phyloP scores from a whole-genome alignment of 2,888 invertebrate species.

The Patella pellucida region DNA sequence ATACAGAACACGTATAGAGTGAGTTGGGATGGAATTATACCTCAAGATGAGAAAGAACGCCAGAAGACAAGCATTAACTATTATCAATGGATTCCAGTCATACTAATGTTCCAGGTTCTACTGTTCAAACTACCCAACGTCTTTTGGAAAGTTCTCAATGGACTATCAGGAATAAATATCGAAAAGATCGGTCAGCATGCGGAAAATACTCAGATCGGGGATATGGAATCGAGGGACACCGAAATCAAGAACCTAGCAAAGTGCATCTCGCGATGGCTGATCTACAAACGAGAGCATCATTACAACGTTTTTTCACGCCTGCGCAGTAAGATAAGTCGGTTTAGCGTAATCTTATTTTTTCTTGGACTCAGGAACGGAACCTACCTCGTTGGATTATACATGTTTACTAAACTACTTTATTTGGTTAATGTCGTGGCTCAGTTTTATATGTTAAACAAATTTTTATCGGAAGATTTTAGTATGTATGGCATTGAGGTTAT shows the following conservation, averaged over 20 bases:
- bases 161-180: not conserved
- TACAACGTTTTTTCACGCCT: not conserved
- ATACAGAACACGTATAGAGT: not conserved
- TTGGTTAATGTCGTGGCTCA: not conserved
- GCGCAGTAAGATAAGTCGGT: slow-evolving; percentile 1
- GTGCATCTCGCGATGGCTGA: not conserved
- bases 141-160: not conserved
- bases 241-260: not conserved
- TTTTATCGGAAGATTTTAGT: not conserved
- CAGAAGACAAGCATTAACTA: not conserved
- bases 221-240: not conserved
- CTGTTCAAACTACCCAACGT: not conserved
- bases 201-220: not conserved
- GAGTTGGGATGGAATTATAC: not conserved
- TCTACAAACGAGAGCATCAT: slow-evolving; percentile 2
- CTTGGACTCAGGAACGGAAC: slow-evolving; percentile 1
- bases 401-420: not conserved
- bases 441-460: not conserved
- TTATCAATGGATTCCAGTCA: not conserved
- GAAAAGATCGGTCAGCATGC: not conserved
- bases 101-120: not conserved
- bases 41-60: not conserved
- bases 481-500: not conserved
- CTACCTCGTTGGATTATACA: not conserved
- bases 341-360: not conserved